phyloP scores from a whole-genome alignment of 2,113 vertebrate genomes.

The Tamias sibiricus region DNA sequence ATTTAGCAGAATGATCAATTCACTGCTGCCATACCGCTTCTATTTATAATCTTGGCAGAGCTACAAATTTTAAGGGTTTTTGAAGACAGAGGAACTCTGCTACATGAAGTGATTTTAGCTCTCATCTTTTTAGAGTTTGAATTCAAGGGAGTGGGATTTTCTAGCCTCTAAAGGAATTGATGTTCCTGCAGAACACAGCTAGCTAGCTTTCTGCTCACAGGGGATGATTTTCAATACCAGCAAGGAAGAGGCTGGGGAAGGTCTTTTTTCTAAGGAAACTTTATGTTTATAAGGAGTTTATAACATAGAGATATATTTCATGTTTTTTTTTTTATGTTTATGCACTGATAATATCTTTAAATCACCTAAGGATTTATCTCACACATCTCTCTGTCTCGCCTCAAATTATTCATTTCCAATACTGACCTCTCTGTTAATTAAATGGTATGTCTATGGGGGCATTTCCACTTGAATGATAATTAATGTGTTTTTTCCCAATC shows the following conservation, averaged over 20 bases:
- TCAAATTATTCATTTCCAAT: slow-evolving; percentile 78
- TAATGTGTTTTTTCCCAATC: slow-evolving; percentile 75
- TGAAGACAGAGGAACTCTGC: slow-evolving; percentile 57
- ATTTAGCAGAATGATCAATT: slow-evolving; percentile 73
- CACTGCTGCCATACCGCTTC: slow-evolving; percentile 59
- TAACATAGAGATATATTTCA: slow-evolving; percentile 30
- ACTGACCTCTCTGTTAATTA: slow-evolving; percentile 85
- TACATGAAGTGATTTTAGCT: slow-evolving; percentile 61
- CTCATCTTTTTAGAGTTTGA: slow-evolving; percentile 57
- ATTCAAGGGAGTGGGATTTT: slow-evolving; percentile 60
- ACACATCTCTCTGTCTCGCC: slow-evolving; percentile 53
- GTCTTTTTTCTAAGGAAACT: not conserved
- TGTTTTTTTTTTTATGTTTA: slow-evolving; percentile 51
- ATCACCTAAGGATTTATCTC: slow-evolving; percentile 63
- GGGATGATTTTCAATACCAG: not conserved
- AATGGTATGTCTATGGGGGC: slow-evolving; percentile 83
- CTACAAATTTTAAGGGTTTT: slow-evolving; percentile 79
- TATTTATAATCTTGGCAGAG: slow-evolving; percentile 80
- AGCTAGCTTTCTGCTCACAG: not conserved
- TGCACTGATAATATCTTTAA: slow-evolving; percentile 52
- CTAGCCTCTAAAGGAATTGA: slow-evolving; percentile 20
- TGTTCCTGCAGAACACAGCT: not conserved
- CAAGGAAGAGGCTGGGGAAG: not conserved
- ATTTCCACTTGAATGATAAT: slow-evolving; percentile 85
- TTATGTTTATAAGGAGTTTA: slow-evolving; percentile 46